phyloP scores from a whole-genome alignment of 2,113 vertebrate genomes.

The Nothocercus nigrocapillus region DNA sequence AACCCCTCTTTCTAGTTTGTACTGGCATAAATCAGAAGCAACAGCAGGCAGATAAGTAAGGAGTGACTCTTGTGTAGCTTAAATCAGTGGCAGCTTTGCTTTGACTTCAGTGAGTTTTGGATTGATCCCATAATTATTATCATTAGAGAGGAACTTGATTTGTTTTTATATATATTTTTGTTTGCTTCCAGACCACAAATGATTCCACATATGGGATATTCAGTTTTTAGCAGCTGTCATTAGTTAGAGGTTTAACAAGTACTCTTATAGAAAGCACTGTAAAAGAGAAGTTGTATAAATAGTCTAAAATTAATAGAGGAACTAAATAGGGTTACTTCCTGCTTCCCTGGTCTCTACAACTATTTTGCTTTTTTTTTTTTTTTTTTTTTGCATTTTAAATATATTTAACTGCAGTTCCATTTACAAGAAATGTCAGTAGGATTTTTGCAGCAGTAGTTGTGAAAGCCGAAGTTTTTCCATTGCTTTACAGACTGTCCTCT shows the following conservation, averaged over 20 bases:
- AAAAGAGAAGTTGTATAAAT: constrained; percentile 61
- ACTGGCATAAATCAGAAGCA: constrained; percentile 23
- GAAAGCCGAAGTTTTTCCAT: constrained; percentile 14
- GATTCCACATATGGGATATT: constrained; percentile 35
- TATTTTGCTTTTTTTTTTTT: constrained; percentile 53
- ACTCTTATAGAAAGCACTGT: constrained; percentile 37
- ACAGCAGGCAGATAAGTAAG: background rate
- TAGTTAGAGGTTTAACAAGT: constrained; percentile 63
- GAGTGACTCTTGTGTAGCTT: background rate
- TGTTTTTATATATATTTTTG: background rate
- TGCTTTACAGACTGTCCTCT: background rate
- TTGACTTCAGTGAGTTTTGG: background rate
- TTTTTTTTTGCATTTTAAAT: constrained; percentile 13
- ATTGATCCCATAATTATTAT: constrained; percentile 34
- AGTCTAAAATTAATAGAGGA: constrained; percentile 54
- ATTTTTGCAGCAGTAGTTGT: background rate
- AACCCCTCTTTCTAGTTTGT: background rate
- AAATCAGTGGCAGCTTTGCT: constrained; percentile 6
- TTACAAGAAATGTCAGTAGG: constrained; percentile 21
- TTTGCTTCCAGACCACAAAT: background rate
- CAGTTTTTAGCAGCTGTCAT: constrained; percentile 45
- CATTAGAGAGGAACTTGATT: constrained; percentile 22
- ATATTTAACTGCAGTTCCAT: constrained; percentile 31
- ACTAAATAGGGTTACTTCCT: constrained; percentile 40
- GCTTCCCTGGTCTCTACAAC: constrained; percentile 17